Percentiles rank a stretch among this genome's conserved stretches.
These are phyloP conservation scores for Magallana nippona DNA, from an alignment of 2,888 invertebrate species.

Conservation along the genomic window DNA sequence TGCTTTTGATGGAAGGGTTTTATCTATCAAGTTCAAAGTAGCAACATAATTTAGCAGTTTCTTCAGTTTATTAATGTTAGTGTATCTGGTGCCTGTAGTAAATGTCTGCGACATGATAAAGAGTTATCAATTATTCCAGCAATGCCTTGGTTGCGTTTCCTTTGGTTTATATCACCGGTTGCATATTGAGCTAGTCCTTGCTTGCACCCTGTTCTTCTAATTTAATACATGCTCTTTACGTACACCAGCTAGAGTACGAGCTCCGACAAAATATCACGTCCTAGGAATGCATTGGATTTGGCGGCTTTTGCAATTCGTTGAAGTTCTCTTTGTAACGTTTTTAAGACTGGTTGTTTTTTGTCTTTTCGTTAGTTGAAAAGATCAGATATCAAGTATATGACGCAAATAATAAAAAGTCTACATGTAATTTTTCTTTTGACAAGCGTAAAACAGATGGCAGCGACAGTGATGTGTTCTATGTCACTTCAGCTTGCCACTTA, in stretches of 20 bases:
- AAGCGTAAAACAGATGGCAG: neutral
- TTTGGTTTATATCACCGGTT: neutral
- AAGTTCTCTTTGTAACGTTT: slow-evolving; percentile 21
- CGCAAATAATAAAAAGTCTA: slow-evolving; percentile 16
- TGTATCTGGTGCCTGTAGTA: neutral
- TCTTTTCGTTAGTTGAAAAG: neutral
- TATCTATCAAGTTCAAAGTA: slow-evolving; percentile 10
- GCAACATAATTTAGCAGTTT: slow-evolving; percentile 5
- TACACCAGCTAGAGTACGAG: too few species aligned
- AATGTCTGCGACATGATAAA: slow-evolving; percentile 29
- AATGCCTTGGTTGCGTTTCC: neutral
- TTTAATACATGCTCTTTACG: too few species aligned
- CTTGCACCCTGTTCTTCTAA: too few species aligned
- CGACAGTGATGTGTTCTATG: neutral
- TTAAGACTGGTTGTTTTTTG: neutral
- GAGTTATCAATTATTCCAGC: neutral
- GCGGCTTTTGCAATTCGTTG: neutral
- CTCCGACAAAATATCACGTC: too few species aligned
- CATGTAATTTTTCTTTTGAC: slow-evolving; percentile 5
- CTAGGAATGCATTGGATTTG: neutral
- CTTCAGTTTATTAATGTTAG: slow-evolving; percentile 26
- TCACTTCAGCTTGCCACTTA: neutral
- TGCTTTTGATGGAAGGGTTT: slow-evolving; percentile 4
- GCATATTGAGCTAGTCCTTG: neutral
- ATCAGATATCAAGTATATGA: slow-evolving; percentile 25